phyloP scores from a whole-genome alignment of 2,113 vertebrate species.

The Peromyscus polionotus region DNA sequence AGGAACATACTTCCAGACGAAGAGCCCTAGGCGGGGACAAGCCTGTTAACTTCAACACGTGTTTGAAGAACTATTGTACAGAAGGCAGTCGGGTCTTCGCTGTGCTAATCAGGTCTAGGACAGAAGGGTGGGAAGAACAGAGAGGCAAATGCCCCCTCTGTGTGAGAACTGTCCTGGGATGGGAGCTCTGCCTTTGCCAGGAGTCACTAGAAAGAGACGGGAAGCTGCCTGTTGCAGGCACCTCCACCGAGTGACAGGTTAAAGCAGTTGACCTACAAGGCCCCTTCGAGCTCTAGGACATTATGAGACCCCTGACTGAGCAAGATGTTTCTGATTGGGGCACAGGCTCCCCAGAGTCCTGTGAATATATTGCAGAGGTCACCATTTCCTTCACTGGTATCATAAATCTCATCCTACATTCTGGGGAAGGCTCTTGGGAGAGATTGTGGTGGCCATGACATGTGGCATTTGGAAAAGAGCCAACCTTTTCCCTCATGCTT shows the following conservation, averaged over 20 bases:
- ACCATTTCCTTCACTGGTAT: neutral
- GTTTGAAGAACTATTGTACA: neutral
- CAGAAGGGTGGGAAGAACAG: neutral
- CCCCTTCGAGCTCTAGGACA: neutral
- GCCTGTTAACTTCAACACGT: neutral
- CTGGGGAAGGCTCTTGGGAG: slow-evolving; percentile 59
- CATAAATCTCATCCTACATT: slow-evolving; percentile 56
- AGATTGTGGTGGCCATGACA: slow-evolving; percentile 31
- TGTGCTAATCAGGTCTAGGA: neutral
- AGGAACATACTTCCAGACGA: neutral
- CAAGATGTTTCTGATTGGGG: slow-evolving; percentile 53
- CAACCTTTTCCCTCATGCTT: slow-evolving; percentile 13
- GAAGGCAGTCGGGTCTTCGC: neutral
- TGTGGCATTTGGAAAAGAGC: slow-evolving; percentile 58
- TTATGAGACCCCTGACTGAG: slow-evolving; percentile 38
- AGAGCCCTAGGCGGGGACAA: neutral
- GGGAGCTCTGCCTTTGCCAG: neutral
- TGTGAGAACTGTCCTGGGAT: neutral
- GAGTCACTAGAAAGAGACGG: neutral
- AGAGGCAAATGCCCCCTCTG: neutral
- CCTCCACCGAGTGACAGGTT: neutral
- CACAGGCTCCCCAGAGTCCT: slow-evolving; percentile 56
- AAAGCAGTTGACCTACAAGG: neutral
- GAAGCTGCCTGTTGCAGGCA: neutral
- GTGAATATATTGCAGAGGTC: slow-evolving; percentile 44